Evolutionary conservation across 2,888 invertebrate genomes (phyloP).

Genomic region (Clostera curtula): DNA sequence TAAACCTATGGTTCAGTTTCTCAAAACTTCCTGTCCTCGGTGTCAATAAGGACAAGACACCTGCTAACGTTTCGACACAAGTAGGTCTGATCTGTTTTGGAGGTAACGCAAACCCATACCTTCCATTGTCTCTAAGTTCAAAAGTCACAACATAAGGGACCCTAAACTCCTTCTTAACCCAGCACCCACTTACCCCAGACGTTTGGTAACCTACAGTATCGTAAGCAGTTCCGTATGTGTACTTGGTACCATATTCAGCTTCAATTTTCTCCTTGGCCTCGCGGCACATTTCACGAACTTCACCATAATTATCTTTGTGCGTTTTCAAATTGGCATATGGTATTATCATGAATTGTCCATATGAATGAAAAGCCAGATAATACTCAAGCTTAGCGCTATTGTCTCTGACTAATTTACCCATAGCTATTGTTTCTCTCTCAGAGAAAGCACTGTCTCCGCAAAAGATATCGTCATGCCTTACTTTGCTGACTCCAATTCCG

Average conservation of each 20-base stretch:
- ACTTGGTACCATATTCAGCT: background rate
- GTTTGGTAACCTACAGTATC: constrained; percentile 50
- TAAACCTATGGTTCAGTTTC: too few species aligned
- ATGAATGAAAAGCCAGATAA: constrained; percentile 78
- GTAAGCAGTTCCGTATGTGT: background rate
- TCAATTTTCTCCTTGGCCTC: too few species aligned
- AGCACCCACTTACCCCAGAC: constrained; percentile 81
- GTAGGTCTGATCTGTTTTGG: constrained; percentile 76
- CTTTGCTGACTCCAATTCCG: constrained; percentile 32
- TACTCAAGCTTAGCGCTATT: constrained; percentile 46
- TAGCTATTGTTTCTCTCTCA: constrained; percentile 55
- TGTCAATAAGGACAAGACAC: constrained; percentile 35
- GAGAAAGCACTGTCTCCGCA: constrained; percentile 65
- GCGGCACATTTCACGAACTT: too few species aligned
- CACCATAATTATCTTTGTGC: constrained; percentile 46
- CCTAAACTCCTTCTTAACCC: constrained; percentile 78
- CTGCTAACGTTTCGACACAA: constrained; percentile 75
- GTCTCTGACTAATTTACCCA: constrained; percentile 43
- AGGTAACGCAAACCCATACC: constrained; percentile 80
- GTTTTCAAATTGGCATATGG: constrained; percentile 61
- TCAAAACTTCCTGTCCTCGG: too few species aligned
- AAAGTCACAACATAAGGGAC: constrained; percentile 79
- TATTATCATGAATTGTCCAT: constrained; percentile 74
- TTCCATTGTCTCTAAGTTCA: constrained; percentile 77
- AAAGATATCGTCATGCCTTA: constrained; percentile 29